These are phyloP conservation scores for Gordius sp. DNA, from an alignment of 2,888 invertebrate genomes.

Conservation along the genomic window DNA sequence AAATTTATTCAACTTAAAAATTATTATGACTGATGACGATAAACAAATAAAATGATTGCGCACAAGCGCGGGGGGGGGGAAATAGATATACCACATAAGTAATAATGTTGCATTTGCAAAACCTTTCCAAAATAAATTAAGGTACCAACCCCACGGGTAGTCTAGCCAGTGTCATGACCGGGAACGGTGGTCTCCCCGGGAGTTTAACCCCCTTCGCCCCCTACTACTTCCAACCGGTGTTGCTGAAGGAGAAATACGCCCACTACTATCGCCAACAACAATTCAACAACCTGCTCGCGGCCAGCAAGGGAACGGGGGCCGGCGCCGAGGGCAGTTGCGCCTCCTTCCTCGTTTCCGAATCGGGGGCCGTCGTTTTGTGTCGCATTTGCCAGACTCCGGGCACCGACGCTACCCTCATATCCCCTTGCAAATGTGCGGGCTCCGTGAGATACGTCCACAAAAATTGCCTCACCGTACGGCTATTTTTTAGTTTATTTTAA, in stretches of 20 bases:
- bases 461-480: slow-evolving; percentile 31
- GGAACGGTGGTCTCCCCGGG: neutral
- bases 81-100: too few relatives aligned
- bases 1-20: too few relatives aligned
- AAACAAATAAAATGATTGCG: too few relatives aligned
- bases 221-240: neutral
- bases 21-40: too few relatives aligned
- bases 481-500: neutral
- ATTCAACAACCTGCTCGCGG: neutral
- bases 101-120: too few relatives aligned
- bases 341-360: slow-evolving; percentile 7
- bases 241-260: slow-evolving; percentile 2
- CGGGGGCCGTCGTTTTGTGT: slow-evolving; percentile 27
- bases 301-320: neutral
- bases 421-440: slow-evolving; percentile 35
- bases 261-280: slow-evolving; percentile 8
- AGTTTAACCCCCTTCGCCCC: neutral
- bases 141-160: slow-evolving; percentile 8
- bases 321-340: neutral
- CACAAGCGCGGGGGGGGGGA: too few relatives aligned
- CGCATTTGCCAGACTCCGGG: slow-evolving; percentile 33
- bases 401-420: slow-evolving; percentile 29
- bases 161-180: neutral
- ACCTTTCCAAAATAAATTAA: too few relatives aligned
- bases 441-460: slow-evolving; percentile 33